These are phyloP conservation scores for Macaria notata DNA, from an alignment of 2,888 invertebrate species.

Conservation along the genomic window DNA sequence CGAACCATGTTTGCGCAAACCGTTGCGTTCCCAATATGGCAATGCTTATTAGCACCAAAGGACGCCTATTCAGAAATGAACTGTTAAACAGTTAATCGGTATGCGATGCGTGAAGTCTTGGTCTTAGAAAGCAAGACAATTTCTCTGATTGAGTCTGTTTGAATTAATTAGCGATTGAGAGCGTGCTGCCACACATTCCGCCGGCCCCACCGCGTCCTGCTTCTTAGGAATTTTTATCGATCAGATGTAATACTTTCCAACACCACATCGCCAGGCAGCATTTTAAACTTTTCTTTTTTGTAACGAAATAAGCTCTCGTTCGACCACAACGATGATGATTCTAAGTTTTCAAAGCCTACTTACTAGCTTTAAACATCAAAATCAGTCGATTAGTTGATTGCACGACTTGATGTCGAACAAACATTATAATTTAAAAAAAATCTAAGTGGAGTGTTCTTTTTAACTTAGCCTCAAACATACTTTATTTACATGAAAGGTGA, in stretches of 20 bases:
- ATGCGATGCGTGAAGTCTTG: slow-evolving; percentile 56
- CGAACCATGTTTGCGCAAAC: slow-evolving; percentile 13
- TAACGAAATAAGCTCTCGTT: too few species aligned
- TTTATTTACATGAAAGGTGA: too few species aligned
- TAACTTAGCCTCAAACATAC: too few species aligned
- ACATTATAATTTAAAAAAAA: too few species aligned
- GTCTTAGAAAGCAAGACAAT: slow-evolving; percentile 76
- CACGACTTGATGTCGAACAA: too few species aligned
- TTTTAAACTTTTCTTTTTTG: too few species aligned
- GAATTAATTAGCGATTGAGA: slow-evolving; percentile 79
- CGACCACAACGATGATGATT: too few species aligned
- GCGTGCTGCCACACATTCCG: slow-evolving; percentile 73
- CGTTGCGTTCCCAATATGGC: slow-evolving; percentile 31
- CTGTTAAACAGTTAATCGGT: slow-evolving; percentile 63
- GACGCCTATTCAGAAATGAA: slow-evolving; percentile 53
- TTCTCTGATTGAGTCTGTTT: slow-evolving; percentile 78
- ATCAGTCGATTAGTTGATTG: too few species aligned
- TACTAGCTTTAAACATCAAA: too few species aligned
- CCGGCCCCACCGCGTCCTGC: slow-evolving; percentile 59
- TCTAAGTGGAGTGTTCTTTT: too few species aligned
- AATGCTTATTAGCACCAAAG: slow-evolving; percentile 44
- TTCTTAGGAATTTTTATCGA: slow-evolving; percentile 69
- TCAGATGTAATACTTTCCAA: slow-evolving; percentile 60
- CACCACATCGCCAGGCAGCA: neutral
- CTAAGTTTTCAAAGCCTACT: too few species aligned